phyloP scores from a whole-genome alignment of 2,888 invertebrate species.

The Pyrocoelia pectoralis region DNA sequence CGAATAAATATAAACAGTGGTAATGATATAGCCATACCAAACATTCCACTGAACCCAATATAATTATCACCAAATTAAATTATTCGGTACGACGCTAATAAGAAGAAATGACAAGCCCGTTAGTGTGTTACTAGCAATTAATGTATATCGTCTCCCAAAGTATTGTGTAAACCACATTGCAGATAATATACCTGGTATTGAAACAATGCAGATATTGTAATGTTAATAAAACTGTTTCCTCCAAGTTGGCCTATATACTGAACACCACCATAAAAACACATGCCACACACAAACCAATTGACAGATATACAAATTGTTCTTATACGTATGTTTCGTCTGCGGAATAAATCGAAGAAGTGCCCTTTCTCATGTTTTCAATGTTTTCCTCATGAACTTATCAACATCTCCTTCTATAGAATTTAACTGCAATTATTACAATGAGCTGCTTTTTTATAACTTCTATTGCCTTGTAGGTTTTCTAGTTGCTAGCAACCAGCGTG shows the following conservation, averaged over 20 bases:
- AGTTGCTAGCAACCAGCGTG: conserved; percentile 78
- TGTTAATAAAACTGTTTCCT: conserved; percentile 84
- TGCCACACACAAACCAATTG: conserved; percentile 85
- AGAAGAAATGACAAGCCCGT: conserved; percentile 71
- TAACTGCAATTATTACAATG: conserved; percentile 57
- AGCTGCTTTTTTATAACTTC: conserved; percentile 55
- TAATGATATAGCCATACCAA: conserved; percentile 86
- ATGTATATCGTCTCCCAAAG: conserved; percentile 72
- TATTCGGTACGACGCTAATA: conserved; percentile 65
- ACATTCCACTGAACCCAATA: conserved; percentile 79
- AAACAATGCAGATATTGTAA: conserved; percentile 79
- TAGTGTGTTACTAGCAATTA: conserved; percentile 70
- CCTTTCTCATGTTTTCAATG: conserved; percentile 38
- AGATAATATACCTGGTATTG: conserved; percentile 67
- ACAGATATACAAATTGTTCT: conserved; percentile 78
- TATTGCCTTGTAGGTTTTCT: conserved; percentile 69
- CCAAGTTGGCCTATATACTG: conserved; percentile 83
- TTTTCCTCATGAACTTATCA: conserved; percentile 39
- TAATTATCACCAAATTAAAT: conserved; percentile 65
- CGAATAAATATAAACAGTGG: conserved; percentile 85
- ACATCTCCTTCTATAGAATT: conserved; percentile 48
- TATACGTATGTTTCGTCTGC: conserved; percentile 72
- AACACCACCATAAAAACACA: conserved; percentile 88
- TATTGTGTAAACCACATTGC: conserved; percentile 71
- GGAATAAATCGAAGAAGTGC: conserved; percentile 69